phyloP scores from a whole-genome alignment of 2,888 invertebrate genomes.

The Lingula anatina region DNA sequence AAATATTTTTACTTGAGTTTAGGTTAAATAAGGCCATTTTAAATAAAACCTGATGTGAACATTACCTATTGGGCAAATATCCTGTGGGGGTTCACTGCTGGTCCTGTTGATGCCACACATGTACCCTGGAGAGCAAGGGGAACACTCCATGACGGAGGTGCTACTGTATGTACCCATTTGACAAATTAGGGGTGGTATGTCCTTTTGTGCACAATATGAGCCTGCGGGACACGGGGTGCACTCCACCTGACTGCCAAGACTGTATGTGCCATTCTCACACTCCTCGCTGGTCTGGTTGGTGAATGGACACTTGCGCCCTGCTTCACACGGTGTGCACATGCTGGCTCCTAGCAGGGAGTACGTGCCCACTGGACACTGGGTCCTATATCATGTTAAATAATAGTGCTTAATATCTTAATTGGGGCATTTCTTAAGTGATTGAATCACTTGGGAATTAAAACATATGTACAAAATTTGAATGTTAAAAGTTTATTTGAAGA shows the following conservation, averaged over 20 bases:
- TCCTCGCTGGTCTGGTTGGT: constrained; percentile 23
- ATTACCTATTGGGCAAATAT: too few relatives aligned
- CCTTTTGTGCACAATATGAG: constrained; percentile 22
- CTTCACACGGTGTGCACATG: constrained; percentile 23
- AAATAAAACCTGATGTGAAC: too few relatives aligned
- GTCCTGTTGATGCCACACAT: constrained; percentile 36
- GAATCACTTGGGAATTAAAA: too few relatives aligned
- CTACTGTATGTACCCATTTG: constrained; percentile 29
- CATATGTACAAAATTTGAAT: too few relatives aligned
- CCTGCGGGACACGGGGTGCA: constrained; percentile 41
- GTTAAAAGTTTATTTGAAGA: too few relatives aligned
- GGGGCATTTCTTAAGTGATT: too few relatives aligned
- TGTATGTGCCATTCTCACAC: constrained; percentile 36
- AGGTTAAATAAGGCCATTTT: too few relatives aligned
- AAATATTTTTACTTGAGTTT: too few relatives aligned
- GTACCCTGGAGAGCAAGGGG: constrained; percentile 27
- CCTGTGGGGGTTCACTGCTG: constrained; percentile 24
- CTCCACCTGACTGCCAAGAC: constrained; percentile 29
- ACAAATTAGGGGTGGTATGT: constrained; percentile 27
- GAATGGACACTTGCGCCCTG: constrained; percentile 17
- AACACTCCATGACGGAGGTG: constrained; percentile 17
- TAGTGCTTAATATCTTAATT: too few relatives aligned
- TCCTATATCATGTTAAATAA: too few relatives aligned
- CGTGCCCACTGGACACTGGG: constrained; percentile 34
- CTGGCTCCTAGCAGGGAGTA: constrained; percentile 22